Percentiles rank a stretch among this genome's conserved stretches.
Evolutionary conservation across 64 coral and sea anemone species (phyloP).

Genomic region (Stichodactyla helianthus): DNA sequence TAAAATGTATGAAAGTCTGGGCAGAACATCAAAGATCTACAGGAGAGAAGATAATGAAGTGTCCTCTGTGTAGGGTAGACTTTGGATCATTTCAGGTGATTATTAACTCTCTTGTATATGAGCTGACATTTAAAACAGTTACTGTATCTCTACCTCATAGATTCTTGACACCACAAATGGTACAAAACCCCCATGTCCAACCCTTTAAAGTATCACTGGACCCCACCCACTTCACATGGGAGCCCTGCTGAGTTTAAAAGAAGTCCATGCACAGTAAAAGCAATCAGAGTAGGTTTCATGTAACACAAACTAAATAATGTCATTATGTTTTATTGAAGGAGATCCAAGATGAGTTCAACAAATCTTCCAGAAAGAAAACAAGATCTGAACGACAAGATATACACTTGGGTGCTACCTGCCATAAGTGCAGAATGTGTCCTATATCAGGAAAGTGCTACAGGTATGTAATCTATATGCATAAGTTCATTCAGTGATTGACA

Average conservation of each 20-base stretch:
- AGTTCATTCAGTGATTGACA: too few relatives aligned
- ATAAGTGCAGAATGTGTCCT: conserved; percentile 70
- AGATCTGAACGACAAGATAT: conserved; percentile 93
- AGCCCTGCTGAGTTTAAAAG: too few relatives aligned
- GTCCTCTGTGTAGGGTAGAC: conserved; percentile 94
- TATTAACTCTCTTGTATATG: neutral
- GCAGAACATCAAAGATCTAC: conserved; percentile 93
- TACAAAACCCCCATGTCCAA: too few relatives aligned
- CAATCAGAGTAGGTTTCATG: too few relatives aligned
- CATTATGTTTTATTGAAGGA: conserved; percentile 31
- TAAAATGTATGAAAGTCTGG: conserved; percentile 99
- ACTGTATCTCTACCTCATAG: too few relatives aligned
- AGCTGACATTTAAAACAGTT: too few relatives aligned
- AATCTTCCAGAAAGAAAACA: conserved; percentile 74
- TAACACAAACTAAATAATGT: neutral
- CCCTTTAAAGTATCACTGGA: too few relatives aligned
- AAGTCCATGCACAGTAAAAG: too few relatives aligned
- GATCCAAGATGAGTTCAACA: conserved; percentile 77
- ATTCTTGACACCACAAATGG: too few relatives aligned
- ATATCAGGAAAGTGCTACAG: conserved; percentile 96
- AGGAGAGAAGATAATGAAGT: conserved; percentile 93
- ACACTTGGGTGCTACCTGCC: conserved; percentile 79
- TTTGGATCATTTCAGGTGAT: conserved; percentile 96
- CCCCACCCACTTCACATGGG: too few relatives aligned
- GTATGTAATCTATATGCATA: conserved; percentile 3